Conservation (phyloP, 2,888 invertebrate genomes). For the Luperina nickerlii region DNA sequence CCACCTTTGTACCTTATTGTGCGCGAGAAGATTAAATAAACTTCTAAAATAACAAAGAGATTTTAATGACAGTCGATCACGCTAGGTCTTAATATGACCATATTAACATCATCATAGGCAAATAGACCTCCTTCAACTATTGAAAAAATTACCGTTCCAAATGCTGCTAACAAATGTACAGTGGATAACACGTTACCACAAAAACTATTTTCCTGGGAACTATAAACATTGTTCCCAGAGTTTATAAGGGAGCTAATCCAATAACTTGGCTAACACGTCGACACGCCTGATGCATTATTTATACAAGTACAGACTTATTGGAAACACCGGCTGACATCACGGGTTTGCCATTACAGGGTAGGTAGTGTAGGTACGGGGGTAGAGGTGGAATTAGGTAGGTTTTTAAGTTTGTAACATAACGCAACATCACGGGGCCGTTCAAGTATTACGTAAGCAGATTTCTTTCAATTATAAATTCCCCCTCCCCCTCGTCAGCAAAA, state of each 20-base stretch:
- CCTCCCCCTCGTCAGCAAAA: too few relatives aligned
- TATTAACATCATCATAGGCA: background rate
- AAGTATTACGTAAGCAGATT: too few relatives aligned
- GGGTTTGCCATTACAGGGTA: slow-evolving; percentile 1
- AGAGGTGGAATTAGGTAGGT: background rate
- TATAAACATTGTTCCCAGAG: slow-evolving; percentile 42
- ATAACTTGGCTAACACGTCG: slow-evolving; percentile 61
- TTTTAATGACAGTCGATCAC: background rate
- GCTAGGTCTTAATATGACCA: background rate
- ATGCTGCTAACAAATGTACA: background rate
- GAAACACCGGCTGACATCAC: slow-evolving; percentile 47
- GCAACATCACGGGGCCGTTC: background rate
- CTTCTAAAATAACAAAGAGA: background rate
- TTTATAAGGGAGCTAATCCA: slow-evolving; percentile 67
- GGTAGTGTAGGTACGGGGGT: background rate
- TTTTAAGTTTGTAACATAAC: background rate
- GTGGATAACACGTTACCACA: background rate
- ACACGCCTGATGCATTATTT: slow-evolving; percentile 69
- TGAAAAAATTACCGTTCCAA: background rate
- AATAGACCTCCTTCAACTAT: background rate
- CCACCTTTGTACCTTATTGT: too few relatives aligned
- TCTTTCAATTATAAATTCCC: too few relatives aligned
- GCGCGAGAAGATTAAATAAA: too few relatives aligned
- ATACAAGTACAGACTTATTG: slow-evolving; percentile 68
- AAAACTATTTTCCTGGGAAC: slow-evolving; percentile 25